Percentiles rank a stretch among this genome's conserved stretches.
Evolutionary conservation across 2,797 vertebrate genomes (phyloP).

Genomic region (Neostethus bicornis): DNA sequence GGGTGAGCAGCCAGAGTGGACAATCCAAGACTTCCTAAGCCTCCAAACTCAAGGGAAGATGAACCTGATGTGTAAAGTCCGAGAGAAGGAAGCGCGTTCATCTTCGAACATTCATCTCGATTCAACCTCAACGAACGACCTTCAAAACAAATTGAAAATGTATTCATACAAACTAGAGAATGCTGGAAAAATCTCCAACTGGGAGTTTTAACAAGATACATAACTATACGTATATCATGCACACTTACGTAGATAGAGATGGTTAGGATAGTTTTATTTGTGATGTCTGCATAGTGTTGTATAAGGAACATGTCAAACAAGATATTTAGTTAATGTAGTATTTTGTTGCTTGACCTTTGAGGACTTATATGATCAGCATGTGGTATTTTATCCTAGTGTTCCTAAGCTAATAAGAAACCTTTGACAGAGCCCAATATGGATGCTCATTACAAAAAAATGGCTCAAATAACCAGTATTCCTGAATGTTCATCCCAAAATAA

Average conservation of each 20-base stretch:
- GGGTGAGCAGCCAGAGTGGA: conserved; percentile 83
- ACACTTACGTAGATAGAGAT: no score
- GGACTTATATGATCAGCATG: conserved; percentile 18
- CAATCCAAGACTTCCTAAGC: conserved; percentile 86
- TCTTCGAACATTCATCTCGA: conserved; percentile 81
- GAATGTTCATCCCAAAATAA: conserved; percentile 59
- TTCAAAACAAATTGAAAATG: conserved; percentile 52
- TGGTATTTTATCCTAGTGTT: conserved; percentile 29
- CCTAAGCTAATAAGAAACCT: conserved; percentile 38
- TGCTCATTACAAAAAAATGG: conserved; percentile 39
- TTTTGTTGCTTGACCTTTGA: not conserved
- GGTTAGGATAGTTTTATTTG: no score
- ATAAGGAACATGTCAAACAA: not conserved
- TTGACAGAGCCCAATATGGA: conserved; percentile 50
- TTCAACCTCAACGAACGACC: conserved; percentile 82
- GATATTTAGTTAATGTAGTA: not conserved
- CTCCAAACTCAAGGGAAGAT: conserved; percentile 87
- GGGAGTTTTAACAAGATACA: no score
- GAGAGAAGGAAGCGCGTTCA: conserved; percentile 83
- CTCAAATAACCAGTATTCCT: conserved; percentile 50
- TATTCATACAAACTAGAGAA: no score
- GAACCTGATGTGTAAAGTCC: conserved; percentile 84
- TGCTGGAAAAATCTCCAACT: no score
- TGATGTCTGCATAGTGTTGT: not conserved
- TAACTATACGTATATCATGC: no score